These are phyloP conservation scores for Panopea generosa DNA, from an alignment of 2,888 invertebrate species.

Conservation along the genomic window DNA sequence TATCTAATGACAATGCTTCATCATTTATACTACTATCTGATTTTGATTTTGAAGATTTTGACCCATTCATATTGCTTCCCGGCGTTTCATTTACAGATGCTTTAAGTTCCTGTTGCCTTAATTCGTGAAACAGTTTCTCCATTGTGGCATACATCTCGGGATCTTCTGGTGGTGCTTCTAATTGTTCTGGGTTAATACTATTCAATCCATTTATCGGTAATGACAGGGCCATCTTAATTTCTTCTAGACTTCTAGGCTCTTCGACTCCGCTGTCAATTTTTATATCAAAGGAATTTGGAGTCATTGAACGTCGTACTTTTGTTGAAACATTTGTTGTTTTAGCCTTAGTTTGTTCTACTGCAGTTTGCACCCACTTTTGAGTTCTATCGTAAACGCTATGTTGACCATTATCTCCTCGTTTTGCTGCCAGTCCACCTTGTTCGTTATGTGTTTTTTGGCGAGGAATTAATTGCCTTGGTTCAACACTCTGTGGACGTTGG, in stretches of 20 bases:
- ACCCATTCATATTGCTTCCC: constrained; percentile 56
- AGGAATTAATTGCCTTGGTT: constrained; percentile 57
- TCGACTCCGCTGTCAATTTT: constrained; percentile 63
- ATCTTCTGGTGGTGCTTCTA: constrained; percentile 81
- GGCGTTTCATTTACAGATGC: constrained; percentile 76
- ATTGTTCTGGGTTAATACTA: constrained; percentile 62
- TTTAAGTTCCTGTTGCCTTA: constrained; percentile 76
- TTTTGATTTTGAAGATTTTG: constrained; percentile 45
- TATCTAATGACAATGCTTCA: constrained; percentile 62
- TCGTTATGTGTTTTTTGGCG: constrained; percentile 30
- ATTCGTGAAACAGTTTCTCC: constrained; percentile 82
- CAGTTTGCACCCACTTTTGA: constrained; percentile 78
- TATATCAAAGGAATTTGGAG: constrained; percentile 72
- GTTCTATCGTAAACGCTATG: constrained; percentile 70
- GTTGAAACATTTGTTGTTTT: constrained; percentile 49
- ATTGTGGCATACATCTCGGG: constrained; percentile 80
- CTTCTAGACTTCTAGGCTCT: constrained; percentile 73
- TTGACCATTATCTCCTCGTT: constrained; percentile 49
- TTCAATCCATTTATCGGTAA: constrained; percentile 70
- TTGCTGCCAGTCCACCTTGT: constrained; percentile 53
- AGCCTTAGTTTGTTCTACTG: constrained; percentile 69
- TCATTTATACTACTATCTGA: constrained; percentile 62
- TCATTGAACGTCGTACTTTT: constrained; percentile 67
- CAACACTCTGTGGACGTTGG: constrained; percentile 65
- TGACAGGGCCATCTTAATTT: constrained; percentile 74